phyloP scores from a whole-genome alignment of 1,140 invertebrate species.

The Drosophila pectinifera region DNA sequence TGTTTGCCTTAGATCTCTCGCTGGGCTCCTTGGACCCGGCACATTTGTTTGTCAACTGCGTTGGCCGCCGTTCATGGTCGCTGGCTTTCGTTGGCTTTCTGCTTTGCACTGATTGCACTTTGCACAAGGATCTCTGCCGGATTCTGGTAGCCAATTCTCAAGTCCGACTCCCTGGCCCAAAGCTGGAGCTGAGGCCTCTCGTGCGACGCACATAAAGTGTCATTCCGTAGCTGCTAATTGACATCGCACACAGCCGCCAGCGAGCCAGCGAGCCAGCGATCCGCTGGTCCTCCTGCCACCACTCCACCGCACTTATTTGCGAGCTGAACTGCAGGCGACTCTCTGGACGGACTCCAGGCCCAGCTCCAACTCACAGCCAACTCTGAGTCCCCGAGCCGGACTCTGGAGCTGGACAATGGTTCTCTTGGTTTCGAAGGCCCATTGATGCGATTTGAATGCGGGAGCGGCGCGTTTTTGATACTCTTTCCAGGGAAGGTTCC shows the following conservation, averaged over 20 bases:
- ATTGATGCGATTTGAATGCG: slow-evolving; percentile 80
- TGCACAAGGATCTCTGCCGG: slow-evolving; percentile 63
- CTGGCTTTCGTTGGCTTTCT: slow-evolving; percentile 71
- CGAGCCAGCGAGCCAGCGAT: slow-evolving; percentile 39
- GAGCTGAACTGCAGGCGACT: slow-evolving; percentile 20
- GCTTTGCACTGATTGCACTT: slow-evolving; percentile 83
- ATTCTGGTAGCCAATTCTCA: slow-evolving; percentile 24
- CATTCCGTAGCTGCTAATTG: slow-evolving; percentile 84
- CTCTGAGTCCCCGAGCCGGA: not conserved
- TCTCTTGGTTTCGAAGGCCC: slow-evolving; percentile 55
- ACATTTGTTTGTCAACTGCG: slow-evolving; percentile 83
- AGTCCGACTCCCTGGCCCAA: slow-evolving; percentile 2
- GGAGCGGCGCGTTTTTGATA: slow-evolving; percentile 63
- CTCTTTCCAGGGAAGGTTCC: slow-evolving; percentile 15
- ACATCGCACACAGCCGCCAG: slow-evolving; percentile 80
- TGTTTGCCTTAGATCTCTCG: slow-evolving; percentile 69
- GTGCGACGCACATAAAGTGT: slow-evolving; percentile 84
- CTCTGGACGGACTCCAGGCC: slow-evolving; percentile 18
- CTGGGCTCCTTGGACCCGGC: slow-evolving; percentile 44
- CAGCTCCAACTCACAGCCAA: slow-evolving; percentile 10
- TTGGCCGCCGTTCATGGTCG: slow-evolving; percentile 72
- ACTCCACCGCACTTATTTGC: slow-evolving; percentile 14
- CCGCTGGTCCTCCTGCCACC: slow-evolving; percentile 10
- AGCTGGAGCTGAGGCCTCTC: slow-evolving; percentile 47
- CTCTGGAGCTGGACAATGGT: slow-evolving; percentile 56